A percentile compares a stretch with the other conserved stretches of the same genome.
phyloP scores from a whole-genome alignment of 1,140 invertebrate genomes.

The Coelopa frigida region DNA sequence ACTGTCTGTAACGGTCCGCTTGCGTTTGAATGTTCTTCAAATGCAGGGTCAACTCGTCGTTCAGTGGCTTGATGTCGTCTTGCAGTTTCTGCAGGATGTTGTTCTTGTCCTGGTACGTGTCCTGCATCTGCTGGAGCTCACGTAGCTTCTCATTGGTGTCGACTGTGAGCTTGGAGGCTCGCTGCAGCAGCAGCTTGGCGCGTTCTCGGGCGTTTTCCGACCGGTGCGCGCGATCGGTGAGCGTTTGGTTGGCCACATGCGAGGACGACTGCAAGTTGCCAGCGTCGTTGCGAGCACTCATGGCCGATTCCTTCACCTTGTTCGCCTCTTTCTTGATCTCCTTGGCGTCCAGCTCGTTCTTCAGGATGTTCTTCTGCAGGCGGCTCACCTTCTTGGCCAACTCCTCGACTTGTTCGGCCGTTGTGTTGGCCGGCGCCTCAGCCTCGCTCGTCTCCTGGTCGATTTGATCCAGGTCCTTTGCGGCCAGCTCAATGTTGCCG shows the following conservation, averaged over 20 bases:
- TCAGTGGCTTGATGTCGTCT: slow-evolving; percentile 47
- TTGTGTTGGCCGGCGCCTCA: slow-evolving; percentile 63
- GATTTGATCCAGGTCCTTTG: slow-evolving; percentile 62
- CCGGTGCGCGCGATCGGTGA: slow-evolving; percentile 55
- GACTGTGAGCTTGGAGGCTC: slow-evolving; percentile 67
- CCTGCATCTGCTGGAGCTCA: slow-evolving; percentile 49
- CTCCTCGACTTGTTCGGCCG: slow-evolving; percentile 58
- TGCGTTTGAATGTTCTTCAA: slow-evolving; percentile 49
- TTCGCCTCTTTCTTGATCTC: slow-evolving; percentile 52
- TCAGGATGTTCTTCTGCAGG: slow-evolving; percentile 67
- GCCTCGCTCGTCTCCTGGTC: slow-evolving; percentile 65
- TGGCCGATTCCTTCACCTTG: slow-evolving; percentile 48
- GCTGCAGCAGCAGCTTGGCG: slow-evolving; percentile 63
- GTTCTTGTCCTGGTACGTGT: slow-evolving; percentile 47
- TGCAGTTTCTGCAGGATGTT: slow-evolving; percentile 46
- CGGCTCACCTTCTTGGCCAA: slow-evolving; percentile 60
- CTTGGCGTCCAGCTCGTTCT: slow-evolving; percentile 60
- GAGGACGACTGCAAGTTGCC: slow-evolving; percentile 32
- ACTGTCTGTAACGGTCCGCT: slow-evolving; percentile 49
- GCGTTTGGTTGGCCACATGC: slow-evolving; percentile 49
- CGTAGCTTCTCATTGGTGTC: slow-evolving; percentile 68
- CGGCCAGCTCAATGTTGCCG: slow-evolving; percentile 66
- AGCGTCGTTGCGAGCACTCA: slow-evolving; percentile 35
- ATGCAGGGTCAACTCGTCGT: slow-evolving; percentile 48
- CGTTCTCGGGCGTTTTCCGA: slow-evolving; percentile 61